phyloP scores from a whole-genome alignment of 2,113 vertebrate genomes.

The Corynorhinus townsendii region DNA sequence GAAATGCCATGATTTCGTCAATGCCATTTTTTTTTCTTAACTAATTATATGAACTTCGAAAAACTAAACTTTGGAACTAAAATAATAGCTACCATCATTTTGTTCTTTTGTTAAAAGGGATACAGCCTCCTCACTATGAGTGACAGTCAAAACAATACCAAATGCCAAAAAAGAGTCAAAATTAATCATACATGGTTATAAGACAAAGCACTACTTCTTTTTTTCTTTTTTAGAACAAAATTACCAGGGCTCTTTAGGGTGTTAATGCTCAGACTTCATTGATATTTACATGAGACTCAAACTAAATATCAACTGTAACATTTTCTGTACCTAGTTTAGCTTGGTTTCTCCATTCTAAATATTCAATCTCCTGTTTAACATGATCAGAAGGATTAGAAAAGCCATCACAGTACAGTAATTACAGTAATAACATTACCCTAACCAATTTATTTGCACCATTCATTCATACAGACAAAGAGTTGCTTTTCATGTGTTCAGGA shows the following conservation, averaged over 20 bases:
- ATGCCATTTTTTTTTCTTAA: constrained; percentile 43
- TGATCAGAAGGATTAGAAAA: background rate
- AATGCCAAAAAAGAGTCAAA: constrained; percentile 77
- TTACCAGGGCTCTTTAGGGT: constrained; percentile 39
- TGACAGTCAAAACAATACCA: constrained; percentile 77
- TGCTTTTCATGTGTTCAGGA: background rate
- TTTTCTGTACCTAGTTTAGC: background rate
- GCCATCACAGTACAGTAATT: background rate
- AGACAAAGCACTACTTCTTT: constrained; percentile 60
- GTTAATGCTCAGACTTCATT: constrained; percentile 30
- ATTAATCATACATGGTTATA: constrained; percentile 73
- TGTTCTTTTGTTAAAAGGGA: constrained; percentile 75
- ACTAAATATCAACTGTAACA: background rate
- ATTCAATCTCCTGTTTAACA: background rate
- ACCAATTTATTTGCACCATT: background rate
- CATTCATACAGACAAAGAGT: background rate
- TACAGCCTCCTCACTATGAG: constrained; percentile 66
- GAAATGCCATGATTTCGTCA: constrained; percentile 35
- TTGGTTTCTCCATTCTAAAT: background rate
- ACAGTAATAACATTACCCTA: background rate
- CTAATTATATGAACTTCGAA: constrained; percentile 68
- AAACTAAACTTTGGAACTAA: constrained; percentile 74
- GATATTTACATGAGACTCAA: background rate
- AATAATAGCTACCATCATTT: constrained; percentile 78
- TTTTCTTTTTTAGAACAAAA: constrained; percentile 67